Conservation (phyloP, 1,140 invertebrate genomes). For the Campoletis sonorensis region DNA sequence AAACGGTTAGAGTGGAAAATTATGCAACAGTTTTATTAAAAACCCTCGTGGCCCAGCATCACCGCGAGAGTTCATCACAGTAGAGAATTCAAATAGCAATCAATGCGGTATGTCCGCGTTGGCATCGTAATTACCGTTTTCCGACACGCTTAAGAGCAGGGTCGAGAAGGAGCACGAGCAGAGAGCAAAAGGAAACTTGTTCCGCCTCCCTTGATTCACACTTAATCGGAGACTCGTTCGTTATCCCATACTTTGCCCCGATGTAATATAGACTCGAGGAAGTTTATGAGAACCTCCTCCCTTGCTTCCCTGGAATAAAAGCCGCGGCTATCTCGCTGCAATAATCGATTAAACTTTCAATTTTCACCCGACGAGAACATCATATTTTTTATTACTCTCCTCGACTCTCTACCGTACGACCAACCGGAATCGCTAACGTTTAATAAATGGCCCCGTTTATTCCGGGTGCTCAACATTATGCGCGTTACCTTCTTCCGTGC, state of each 20-base stretch:
- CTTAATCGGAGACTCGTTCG: slow-evolving; percentile 52
- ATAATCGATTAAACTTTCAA: slow-evolving; percentile 27
- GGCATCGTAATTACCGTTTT: slow-evolving; percentile 56
- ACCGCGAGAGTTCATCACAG: slow-evolving; percentile 58
- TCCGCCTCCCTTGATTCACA: slow-evolving; percentile 41
- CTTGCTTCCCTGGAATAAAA: neutral
- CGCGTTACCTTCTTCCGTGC: too few species aligned
- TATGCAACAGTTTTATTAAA: slow-evolving; percentile 42
- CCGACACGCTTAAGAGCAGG: slow-evolving; percentile 23
- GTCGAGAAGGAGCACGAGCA: neutral
- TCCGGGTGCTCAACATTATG: neutral
- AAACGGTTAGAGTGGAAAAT: too few species aligned
- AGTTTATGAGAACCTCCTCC: slow-evolving; percentile 24
- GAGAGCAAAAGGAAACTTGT: neutral
- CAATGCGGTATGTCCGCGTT: slow-evolving; percentile 54
- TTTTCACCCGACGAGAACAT: slow-evolving; percentile 23
- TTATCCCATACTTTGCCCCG: slow-evolving; percentile 55
- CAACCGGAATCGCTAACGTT: slow-evolving; percentile 16
- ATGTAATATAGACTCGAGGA: slow-evolving; percentile 42
- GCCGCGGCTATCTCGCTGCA: slow-evolving; percentile 1
- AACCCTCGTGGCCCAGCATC: slow-evolving; percentile 49
- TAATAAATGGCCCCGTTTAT: slow-evolving; percentile 23
- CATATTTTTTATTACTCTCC: slow-evolving; percentile 29
- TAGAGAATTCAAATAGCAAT: slow-evolving; percentile 62
- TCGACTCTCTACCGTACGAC: neutral